Conservation (phyloP, 2,113 vertebrate species). For the human (Homo sapiens) region GRCh38 chr2:133080001-133080500, state of each 20-base stretch:
- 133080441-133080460: neutral
- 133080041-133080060: neutral
- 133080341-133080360: neutral
- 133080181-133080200: neutral
- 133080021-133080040: neutral
- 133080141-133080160: neutral
- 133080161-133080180: neutral
- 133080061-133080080: neutral
- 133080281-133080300: neutral
- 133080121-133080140: neutral
- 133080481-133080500: neutral
- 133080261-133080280: neutral
- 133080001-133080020: neutral
- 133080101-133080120: neutral
- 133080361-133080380: neutral
- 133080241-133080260: neutral
- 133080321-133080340: neutral
- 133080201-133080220: neutral
- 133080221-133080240: neutral
- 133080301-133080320: neutral
- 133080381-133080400: neutral
- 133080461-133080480: neutral
- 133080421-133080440: neutral
- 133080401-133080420: neutral
- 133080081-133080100: neutral